Evolutionary conservation across 37 sponge, comb jelly and placozoan genomes (phyloP), one percentile per base, ranked within the genome.

Genomic region (Sycon ciliatum): DNA sequence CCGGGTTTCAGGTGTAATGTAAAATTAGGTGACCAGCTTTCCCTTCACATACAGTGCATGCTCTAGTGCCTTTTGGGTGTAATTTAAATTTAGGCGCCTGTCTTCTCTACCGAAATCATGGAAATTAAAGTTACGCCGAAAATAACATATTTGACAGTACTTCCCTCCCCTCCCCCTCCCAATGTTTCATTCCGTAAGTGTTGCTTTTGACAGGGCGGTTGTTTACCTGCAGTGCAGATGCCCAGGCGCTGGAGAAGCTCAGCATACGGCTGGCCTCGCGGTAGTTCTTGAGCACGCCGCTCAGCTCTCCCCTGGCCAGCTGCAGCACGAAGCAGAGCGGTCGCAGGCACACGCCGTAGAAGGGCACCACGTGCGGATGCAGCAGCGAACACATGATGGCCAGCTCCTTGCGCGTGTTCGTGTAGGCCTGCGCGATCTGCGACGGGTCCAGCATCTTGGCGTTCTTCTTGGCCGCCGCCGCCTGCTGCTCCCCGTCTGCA

Each of bases 241-340:
- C 66, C 55, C 79, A 82, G 58, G 87, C 78, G 0, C 69, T 63
- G 16, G 27, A 78, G 6, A 88, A 88, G 22, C 79, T 66, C 39
- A 92, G 78, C 5, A 72, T 61, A 39, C 71, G 77, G 40, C 81
- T 73, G 57, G 60, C 38, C 72, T 84, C 86, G 40, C 71, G 32
- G 69, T 84, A 92, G 37, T 75, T 75, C 29, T 71, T 46, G 2
- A 92, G 54, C 11, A 87, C 36, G 4, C 72, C 69, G 32, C n/a
- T n/a, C n/a, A n/a, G n/a, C n/a, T n/a, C n/a, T n/a, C n/a, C n/a
- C n/a, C n/a, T n/a, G n/a, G 93, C 93, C 93, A 88, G 87, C 71
- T 92, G 88, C 74, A 92, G 74, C 58, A 84, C 77, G 80, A 92
- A 76, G 73, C 83, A 79, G 57, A 82, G 74, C 1, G 93, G 93